Evolutionary conservation across 1,140 invertebrate genomes (phyloP), one percentile per base, ranked within the genome.

Genomic region (Aleiodes sp.): DNA sequence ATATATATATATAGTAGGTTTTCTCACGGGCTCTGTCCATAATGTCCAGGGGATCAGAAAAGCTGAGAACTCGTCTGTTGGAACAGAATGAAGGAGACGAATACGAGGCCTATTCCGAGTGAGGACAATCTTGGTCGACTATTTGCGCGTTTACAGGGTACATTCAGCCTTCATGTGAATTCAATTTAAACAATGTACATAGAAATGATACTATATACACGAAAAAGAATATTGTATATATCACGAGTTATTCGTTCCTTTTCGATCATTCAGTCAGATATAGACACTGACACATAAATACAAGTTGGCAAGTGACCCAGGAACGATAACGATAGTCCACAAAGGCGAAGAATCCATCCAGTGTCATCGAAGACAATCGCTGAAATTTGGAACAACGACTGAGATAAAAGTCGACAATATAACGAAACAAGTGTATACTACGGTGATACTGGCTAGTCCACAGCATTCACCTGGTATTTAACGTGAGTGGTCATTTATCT

Each of bases 361-460:
- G 59, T 31, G 29, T 62, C 60, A 69, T 69, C 41, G 56, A 67
- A 59, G 57, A 68, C 65, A 63, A 69, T 69, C 63, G 67, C n/a
- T 7, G 26, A 46, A 69, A 63, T 69, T 43, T 63, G 29, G 60
- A 60, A 16, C 67, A 69, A 62, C 59, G 41, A 62, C 37, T 62
- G 12, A 63, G 12, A 56, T 14, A 69, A 68, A 61, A 61, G 41
- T 19, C 24, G 33, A 60, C 21, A 60, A 39, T 21, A 46, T 35
- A 52, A 35, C 33, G 28, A 57, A n/a, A 62, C 14, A 8, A 35
- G 14, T 35, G 14, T 35, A 19, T 35, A 46, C 41, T 16, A 16
- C 21, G 41, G 41, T 46, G 2, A 26, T 61, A 21, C 12, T 59
- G 33, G 41, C 41, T 16, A 35, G 35, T 28, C 10, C 16, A 14